phyloP scores from a whole-genome alignment of 2,113 vertebrate species.

The Calidris pugnax region DNA sequence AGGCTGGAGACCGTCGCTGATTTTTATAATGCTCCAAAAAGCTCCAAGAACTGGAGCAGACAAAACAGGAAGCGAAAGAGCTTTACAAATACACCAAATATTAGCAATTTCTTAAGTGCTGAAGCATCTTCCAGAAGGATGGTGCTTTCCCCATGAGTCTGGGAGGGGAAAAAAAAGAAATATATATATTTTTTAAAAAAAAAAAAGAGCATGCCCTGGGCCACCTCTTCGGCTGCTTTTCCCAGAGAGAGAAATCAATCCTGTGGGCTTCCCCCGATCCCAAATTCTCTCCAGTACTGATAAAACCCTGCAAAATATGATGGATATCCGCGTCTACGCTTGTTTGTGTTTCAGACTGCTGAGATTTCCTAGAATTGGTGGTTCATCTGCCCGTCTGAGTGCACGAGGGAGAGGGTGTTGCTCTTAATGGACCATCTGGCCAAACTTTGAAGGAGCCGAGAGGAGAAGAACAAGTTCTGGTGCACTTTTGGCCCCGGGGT shows the following conservation, averaged over 20 bases:
- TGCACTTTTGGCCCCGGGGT: fast-evolving
- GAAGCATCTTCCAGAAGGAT: background rate
- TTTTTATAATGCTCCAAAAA: background rate
- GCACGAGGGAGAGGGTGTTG: background rate
- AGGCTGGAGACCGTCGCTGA: fast-evolving
- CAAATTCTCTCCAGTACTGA: background rate
- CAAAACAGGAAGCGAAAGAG: background rate
- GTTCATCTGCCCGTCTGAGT: fast-evolving
- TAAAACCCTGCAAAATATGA: background rate
- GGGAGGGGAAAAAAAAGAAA: fast-evolving
- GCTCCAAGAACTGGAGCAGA: background rate
- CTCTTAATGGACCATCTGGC: background rate
- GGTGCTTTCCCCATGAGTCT: background rate
- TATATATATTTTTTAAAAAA: no score
- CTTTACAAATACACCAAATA: background rate
- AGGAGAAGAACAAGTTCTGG: background rate
- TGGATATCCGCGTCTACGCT: background rate
- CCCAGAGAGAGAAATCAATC: background rate
- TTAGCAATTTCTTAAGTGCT: background rate
- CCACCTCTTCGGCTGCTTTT: background rate
- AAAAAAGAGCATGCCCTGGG: fast-evolving
- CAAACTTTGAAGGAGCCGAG: background rate
- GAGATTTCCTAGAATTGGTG: background rate
- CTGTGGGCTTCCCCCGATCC: background rate
- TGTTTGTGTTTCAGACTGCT: fast-evolving